phyloP scores from a whole-genome alignment of 2,888 invertebrate genomes.

The Reticulitermes lucifugus region DNA sequence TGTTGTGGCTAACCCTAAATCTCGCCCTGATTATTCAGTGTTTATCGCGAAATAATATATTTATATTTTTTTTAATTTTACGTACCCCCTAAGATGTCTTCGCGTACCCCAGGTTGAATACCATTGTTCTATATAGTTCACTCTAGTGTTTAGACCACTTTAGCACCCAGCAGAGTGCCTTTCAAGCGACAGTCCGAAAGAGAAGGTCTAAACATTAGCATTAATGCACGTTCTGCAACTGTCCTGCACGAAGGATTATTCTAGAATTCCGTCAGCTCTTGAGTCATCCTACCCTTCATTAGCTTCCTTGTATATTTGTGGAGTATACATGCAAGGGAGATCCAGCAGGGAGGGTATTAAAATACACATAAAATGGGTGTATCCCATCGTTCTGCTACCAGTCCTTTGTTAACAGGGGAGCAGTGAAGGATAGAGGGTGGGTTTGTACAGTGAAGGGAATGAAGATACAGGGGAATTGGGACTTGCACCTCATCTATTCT shows the following conservation, averaged over 20 bases:
- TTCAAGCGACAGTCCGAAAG: background rate
- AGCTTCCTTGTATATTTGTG: slow-evolving; percentile 39
- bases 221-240: background rate
- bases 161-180: background rate
- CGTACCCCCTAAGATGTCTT: too few species aligned
- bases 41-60: too few species aligned
- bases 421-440: slow-evolving; percentile 6
- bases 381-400: background rate
- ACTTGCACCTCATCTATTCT: slow-evolving; percentile 48
- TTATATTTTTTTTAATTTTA: too few species aligned
- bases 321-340: slow-evolving; percentile 22
- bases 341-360: slow-evolving; percentile 23
- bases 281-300: slow-evolving; percentile 41
- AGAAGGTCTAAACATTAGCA: background rate
- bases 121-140: too few species aligned
- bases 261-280: slow-evolving; percentile 25
- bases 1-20: too few species aligned
- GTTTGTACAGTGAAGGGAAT: slow-evolving; percentile 22
- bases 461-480: slow-evolving; percentile 41
- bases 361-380: slow-evolving; percentile 42
- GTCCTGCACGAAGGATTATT: background rate
- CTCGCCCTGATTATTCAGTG: too few species aligned
- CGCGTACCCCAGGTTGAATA: too few species aligned
- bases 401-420: slow-evolving; percentile 34
- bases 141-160: background rate